These are phyloP conservation scores for Hipposideros armiger DNA, from an alignment of 2,113 vertebrate species.

Conservation along the genomic window DNA sequence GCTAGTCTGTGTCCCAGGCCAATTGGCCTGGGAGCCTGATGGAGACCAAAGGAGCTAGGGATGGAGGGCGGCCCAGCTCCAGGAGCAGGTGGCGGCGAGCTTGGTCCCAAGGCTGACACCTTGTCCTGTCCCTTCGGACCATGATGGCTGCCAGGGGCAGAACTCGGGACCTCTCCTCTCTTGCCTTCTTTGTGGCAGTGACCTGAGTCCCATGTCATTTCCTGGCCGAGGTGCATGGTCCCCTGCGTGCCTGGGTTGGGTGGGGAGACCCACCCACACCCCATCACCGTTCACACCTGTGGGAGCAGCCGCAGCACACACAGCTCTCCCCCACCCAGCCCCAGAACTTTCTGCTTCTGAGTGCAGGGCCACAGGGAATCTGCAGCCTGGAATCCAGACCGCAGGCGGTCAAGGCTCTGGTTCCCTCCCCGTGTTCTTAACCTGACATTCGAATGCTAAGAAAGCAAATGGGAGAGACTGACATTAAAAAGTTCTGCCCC, in stretches of 20 bases:
- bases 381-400: neutral
- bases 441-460: neutral
- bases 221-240: rapidly evolving
- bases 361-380: neutral
- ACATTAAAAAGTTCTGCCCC: neutral
- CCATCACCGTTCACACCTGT: neutral
- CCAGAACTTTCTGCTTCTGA: neutral
- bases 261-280: neutral
- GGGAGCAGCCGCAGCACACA: rapidly evolving
- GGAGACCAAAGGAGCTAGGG: neutral
- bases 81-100: neutral
- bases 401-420: neutral
- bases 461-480: neutral
- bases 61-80: neutral
- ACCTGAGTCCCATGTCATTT: neutral
- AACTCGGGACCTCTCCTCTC: neutral
- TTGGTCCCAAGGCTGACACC: neutral
- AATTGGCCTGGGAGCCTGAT: neutral
- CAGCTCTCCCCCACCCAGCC: neutral
- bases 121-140: rapidly evolving
- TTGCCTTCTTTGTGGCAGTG: neutral
- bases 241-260: neutral
- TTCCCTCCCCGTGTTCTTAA: neutral
- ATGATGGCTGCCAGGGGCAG: neutral
- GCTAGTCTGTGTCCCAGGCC: no score